Evolutionary conservation across 92 coral and sea anemone genomes (phyloP).

Genomic region (Parazoanthus swiftii): DNA sequence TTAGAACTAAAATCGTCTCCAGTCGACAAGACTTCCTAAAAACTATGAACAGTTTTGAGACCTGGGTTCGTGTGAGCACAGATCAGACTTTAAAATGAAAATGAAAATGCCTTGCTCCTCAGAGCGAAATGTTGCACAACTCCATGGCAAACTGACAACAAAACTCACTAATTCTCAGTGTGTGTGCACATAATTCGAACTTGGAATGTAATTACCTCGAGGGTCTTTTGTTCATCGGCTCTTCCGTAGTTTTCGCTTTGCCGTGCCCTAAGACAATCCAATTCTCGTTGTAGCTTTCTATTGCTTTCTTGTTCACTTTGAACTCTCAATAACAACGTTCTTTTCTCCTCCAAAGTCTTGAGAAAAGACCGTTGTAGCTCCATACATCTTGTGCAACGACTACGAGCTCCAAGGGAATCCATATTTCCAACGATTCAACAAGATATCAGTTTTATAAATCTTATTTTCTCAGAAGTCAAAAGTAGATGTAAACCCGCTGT

Average conservation of each 20-base stretch:
- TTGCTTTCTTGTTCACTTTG: constrained; percentile 57
- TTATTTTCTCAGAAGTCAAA: not conserved
- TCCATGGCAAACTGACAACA: too few species aligned
- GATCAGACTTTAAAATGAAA: too few species aligned
- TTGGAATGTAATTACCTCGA: constrained; percentile 21
- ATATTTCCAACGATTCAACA: not conserved
- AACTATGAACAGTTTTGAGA: not conserved
- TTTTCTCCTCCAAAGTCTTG: constrained; percentile 60
- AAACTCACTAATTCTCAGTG: too few species aligned
- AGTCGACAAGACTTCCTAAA: not conserved
- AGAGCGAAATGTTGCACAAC: not conserved
- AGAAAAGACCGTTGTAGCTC: constrained; percentile 58
- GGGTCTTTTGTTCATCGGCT: not conserved
- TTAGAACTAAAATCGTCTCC: not conserved
- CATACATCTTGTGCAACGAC: constrained; percentile 60
- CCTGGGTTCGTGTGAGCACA: not conserved
- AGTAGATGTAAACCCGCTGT: not conserved
- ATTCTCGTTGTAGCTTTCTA: constrained; percentile 58
- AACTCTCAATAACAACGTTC: constrained; percentile 55
- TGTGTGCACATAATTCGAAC: not conserved
- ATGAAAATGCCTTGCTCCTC: too few species aligned
- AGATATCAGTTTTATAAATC: not conserved
- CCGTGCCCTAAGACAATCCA: constrained; percentile 48
- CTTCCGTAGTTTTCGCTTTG: constrained; percentile 36
- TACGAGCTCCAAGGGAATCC: constrained; percentile 38